These are phyloP conservation scores for Punctoribates punctum DNA, from an alignment of 2,888 invertebrate species.

Conservation along the genomic window DNA sequence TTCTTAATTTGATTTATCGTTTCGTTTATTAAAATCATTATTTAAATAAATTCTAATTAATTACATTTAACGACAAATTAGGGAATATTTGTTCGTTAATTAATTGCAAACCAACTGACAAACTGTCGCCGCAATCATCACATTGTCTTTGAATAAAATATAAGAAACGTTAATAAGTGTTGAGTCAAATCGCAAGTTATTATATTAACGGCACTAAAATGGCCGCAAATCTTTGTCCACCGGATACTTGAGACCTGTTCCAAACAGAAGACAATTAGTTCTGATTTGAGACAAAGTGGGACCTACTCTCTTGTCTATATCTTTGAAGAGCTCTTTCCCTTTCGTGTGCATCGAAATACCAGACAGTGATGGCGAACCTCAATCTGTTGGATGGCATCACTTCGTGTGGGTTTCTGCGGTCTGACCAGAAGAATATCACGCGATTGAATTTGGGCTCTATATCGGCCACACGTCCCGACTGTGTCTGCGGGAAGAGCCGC, in stretches of 20 bases:
- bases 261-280: not conserved
- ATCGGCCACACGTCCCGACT: constrained; percentile 76
- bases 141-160: too few species aligned
- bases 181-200: not conserved
- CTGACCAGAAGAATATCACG: constrained; percentile 95
- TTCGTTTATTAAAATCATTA: too few species aligned
- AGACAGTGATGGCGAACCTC: constrained; percentile 74
- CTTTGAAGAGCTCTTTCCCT: constrained; percentile 36
- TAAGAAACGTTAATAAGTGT: not conserved
- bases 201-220: not conserved
- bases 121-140: too few species aligned
- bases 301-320: constrained; percentile 39
- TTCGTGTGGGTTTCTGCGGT: constrained; percentile 91
- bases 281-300: not conserved
- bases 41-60: too few species aligned
- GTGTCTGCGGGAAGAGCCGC: constrained; percentile 85
- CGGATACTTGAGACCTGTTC: constrained; percentile 10
- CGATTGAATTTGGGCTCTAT: constrained; percentile 90
- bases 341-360: constrained; percentile 84
- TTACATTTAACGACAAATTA: too few species aligned
- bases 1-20: too few species aligned
- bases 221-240: constrained; percentile 34
- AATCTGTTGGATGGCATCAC: constrained; percentile 53
- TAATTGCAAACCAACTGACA: too few species aligned
- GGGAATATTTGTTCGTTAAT: too few species aligned